phyloP scores from a whole-genome alignment of 1,140 invertebrate species.

The Harpegnathos saltator region DNA sequence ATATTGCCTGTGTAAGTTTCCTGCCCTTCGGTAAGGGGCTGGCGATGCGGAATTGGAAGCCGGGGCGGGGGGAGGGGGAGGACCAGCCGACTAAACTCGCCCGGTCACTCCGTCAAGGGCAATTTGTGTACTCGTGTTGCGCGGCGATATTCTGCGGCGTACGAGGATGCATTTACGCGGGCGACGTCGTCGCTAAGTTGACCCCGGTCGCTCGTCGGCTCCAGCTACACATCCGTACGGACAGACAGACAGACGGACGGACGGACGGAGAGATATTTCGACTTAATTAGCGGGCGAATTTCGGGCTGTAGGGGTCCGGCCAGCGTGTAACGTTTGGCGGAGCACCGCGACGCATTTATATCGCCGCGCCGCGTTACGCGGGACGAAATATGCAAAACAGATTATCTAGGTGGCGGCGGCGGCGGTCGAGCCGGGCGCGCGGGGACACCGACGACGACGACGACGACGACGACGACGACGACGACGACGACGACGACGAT shows the following conservation, averaged over 20 bases:
- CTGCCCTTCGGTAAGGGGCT: no score
- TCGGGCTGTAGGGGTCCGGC: slow-evolving; percentile 49
- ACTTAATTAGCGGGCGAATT: slow-evolving; percentile 76
- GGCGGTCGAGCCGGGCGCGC: slow-evolving; percentile 44
- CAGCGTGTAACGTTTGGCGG: slow-evolving; percentile 72
- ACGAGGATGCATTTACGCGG: slow-evolving; percentile 43
- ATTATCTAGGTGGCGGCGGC: slow-evolving; percentile 76
- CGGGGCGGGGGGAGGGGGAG: neutral
- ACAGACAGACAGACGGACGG: no score
- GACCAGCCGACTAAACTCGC: slow-evolving; percentile 20
- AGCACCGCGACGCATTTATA: slow-evolving; percentile 77
- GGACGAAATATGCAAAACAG: slow-evolving; percentile 81
- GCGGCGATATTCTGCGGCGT: slow-evolving; percentile 23
- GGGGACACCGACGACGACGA: no score
- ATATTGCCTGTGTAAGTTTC: slow-evolving; percentile 36
- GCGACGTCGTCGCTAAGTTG: slow-evolving; percentile 64
- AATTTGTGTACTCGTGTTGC: slow-evolving; percentile 42
- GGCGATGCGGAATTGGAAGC: no score
- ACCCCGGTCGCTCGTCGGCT: slow-evolving; percentile 49
- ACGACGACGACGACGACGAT: no score
- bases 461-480: no score
- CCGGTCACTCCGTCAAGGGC: slow-evolving; percentile 48
- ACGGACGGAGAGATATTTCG: slow-evolving; percentile 65
- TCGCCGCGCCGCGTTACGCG: slow-evolving; percentile 72
- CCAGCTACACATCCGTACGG: slow-evolving; percentile 56